These are phyloP conservation scores for Lissonota sp. DNA, from an alignment of 2,888 invertebrate genomes.

Conservation along the genomic window DNA sequence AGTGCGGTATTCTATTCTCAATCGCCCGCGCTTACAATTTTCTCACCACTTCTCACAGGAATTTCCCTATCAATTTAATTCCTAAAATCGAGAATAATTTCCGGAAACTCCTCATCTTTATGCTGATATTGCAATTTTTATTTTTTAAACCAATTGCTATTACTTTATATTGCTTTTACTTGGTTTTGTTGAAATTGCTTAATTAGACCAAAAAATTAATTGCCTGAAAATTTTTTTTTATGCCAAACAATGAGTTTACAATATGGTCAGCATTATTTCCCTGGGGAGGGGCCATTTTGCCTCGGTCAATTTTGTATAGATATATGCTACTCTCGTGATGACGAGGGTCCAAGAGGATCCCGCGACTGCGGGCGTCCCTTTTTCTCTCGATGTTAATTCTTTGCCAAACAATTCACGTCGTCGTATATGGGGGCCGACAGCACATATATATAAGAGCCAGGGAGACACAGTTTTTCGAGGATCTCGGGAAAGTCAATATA, in stretches of 20 bases:
- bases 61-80: no score
- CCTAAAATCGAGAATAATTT: no score
- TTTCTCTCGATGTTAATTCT: constrained; percentile 54
- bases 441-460: constrained; percentile 21
- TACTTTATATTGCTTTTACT: no score
- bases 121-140: no score
- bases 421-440: constrained; percentile 11
- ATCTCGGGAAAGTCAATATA: neutral
- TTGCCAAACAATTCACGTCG: constrained; percentile 55
- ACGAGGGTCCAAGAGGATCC: constrained; percentile 54
- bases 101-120: no score
- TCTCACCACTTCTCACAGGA: constrained; percentile 27
- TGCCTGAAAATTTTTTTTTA: no score
- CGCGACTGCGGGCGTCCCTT: constrained; percentile 36
- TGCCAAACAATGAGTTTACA: no score
- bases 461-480: constrained; percentile 39
- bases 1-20: constrained; percentile 2
- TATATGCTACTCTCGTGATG: constrained; percentile 1
- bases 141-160: no score
- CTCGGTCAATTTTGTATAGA: neutral
- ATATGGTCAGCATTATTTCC: no score
- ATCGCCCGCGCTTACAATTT: constrained; percentile 1
- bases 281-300: neutral
- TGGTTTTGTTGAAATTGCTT: no score
- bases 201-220: no score